These are phyloP conservation scores for Dinomys branickii DNA, from an alignment of 2,113 vertebrate species.

Conservation along the genomic window DNA sequence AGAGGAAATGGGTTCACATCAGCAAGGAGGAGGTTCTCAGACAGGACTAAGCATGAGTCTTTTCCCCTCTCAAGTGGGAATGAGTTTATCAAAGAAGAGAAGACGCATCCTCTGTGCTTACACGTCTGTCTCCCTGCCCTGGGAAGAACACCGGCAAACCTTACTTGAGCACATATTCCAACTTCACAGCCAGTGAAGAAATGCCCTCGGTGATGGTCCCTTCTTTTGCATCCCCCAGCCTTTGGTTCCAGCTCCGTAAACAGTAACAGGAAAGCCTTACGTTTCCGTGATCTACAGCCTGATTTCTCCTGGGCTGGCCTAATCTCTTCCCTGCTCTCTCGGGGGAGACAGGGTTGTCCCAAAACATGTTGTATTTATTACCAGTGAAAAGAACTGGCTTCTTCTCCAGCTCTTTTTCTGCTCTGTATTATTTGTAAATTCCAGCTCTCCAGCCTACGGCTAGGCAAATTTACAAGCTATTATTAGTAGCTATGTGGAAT, in stretches of 20 bases:
- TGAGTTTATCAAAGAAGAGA: not conserved
- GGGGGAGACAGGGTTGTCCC: not conserved
- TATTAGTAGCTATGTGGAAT: slow-evolving; percentile 58
- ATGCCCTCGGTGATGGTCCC: not conserved
- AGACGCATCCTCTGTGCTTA: not conserved
- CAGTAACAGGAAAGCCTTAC: not conserved
- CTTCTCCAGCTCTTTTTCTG: slow-evolving; percentile 51
- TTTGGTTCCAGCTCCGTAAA: not conserved
- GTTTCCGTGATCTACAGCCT: not conserved
- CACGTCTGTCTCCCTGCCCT: not conserved
- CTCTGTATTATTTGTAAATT: slow-evolving; percentile 50
- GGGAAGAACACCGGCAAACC: not conserved
- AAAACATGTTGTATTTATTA: slow-evolving; percentile 28
- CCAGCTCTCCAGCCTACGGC: slow-evolving; percentile 30
- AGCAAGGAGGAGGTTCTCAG: not conserved
- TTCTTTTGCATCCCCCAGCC: not conserved
- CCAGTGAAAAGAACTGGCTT: slow-evolving; percentile 41
- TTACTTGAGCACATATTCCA: not conserved
- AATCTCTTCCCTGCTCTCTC: not conserved
- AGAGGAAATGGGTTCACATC: not conserved
- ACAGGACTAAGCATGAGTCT: not conserved
- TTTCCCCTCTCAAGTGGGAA: not conserved
- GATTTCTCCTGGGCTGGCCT: not conserved
- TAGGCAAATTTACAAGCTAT: slow-evolving; percentile 43
- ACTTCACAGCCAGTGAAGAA: not conserved